Conservation (phyloP, 2,797 vertebrate genomes). For the Pangasius krempfi region DNA sequence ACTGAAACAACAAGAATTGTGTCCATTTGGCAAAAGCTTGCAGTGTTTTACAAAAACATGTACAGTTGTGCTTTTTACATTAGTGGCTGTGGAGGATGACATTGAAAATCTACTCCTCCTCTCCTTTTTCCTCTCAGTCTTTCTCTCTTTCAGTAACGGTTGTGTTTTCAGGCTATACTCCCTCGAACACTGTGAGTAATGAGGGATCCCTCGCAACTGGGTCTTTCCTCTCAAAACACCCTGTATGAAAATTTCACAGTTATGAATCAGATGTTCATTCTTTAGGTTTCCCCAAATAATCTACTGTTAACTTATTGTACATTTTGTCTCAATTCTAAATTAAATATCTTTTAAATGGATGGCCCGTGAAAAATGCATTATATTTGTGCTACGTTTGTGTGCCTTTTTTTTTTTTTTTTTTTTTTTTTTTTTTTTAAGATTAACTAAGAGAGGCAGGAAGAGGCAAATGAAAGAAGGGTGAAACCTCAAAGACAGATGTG, state of each 20-base stretch:
- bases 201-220: conserved; percentile 57
- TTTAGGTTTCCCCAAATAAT: conserved; percentile 9
- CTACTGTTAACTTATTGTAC: background rate
- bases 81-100: conserved; percentile 45
- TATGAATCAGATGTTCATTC: conserved; percentile 31
- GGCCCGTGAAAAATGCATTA: background rate
- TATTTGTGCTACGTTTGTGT: conserved; percentile 13
- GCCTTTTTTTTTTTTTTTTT: conserved; percentile 39
- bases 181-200: conserved; percentile 60
- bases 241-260: conserved; percentile 64
- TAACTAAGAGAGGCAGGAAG: conserved; percentile 65
- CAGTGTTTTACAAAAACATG: background rate
- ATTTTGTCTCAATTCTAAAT: background rate
- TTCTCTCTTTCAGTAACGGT: conserved; percentile 72
- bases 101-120: conserved; percentile 54
- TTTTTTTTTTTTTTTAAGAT: conserved; percentile 48
- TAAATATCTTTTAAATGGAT: background rate
- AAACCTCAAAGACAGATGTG: conserved; percentile 82
- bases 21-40: background rate
- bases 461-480: conserved; percentile 55
- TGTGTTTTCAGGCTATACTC: conserved; percentile 58
- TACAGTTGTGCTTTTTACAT: background rate
- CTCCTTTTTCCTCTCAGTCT: conserved; percentile 52
- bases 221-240: conserved; percentile 54
- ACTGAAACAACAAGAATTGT: background rate